Base-by-base conservation (phyloP, 2,888 invertebrate species). In the Colostygia pectinataria region DNA sequence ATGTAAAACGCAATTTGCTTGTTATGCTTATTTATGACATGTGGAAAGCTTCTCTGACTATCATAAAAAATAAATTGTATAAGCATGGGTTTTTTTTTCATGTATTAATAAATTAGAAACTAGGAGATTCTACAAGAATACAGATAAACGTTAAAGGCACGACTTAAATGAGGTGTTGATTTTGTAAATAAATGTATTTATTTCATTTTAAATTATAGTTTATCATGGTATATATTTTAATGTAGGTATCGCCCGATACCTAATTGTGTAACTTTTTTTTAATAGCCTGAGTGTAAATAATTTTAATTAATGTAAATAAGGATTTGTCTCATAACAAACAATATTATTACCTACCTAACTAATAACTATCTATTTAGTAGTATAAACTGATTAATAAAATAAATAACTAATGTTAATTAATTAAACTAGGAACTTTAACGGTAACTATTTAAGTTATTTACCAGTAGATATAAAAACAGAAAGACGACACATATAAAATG, bases 71-170 rank as follows among this genome's bases (percentile, higher is more conserved):
- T n/a, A n/a, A n/a, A n/a, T n/a, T n/a, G n/a, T n/a, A n/a, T n/a
- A n/a, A n/a, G n/a, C n/a, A n/a, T n/a, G n/a, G n/a, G n/a, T n/a
- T n/a, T n/a, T n/a, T n/a, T n/a, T n/a, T n/a, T n/a, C n/a, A 31
- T 4, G 14, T 24, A 28, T 39, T 28, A 14, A 7, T 13, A n/a
- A 31, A 49, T 50, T 57, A 67, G 62, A 64, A 64, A 68, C 65
- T 59, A 65, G 23, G 53, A 53, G 53, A 53, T 53, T 53, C 48
- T 37, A 27, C n/a, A n/a, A n/a, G n/a, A 27, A 24, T 44, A 33
- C 46, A 34, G 24, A n/a, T 32, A 46, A 23, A 32, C 25, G 0
- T 14, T 27, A 31, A 48, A 48, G 42, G 48, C 48, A 48, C 42
- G 14, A 38, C 14, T 33, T 29, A 10, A 7, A 1, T 8, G 39